Base-by-base conservation (phyloP, 2,113 vertebrate genomes). In the Galemys pyrenaicus region DNA sequence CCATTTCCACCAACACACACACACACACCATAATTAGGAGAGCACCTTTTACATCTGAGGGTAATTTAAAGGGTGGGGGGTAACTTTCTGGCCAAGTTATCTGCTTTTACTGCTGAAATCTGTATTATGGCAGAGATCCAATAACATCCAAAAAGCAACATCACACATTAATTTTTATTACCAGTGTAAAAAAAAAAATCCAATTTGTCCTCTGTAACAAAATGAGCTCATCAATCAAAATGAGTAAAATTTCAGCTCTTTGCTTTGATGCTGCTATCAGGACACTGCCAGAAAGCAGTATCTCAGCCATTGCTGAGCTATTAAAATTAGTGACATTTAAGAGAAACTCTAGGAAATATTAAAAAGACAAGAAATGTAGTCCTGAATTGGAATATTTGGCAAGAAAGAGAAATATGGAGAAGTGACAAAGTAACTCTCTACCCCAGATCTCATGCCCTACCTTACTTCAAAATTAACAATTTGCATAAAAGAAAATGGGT, bases 171-270 rank as follows among this genome's bases (percentile, higher is more conserved):
- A 80, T 97, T 97, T 98, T 98, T 98, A 98, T 96, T 92, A 97
- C 85, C 54, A 91, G 62, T 97, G 94, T 95, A 90, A 87, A 96
- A 96, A 94, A 46, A 95, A 97, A 98, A 98, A 96, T 94, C 91
- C 79, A 93, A 93, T 98, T 97, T 98, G 89, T 96, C 87, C 97
- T 97, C 88, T 91, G 70, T 92, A 96, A 65, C 89, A 96, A 97
- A 98, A 98, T 97, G 95, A 97, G 79, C 82, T 97, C 96, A 98
- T 97, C 94, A 97, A 97, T 97, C 97, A 98, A 82, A 94, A 96
- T 62, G 64, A 96, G 88, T 95, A 96, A 96, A 95, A 98, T 65
- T 88, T 96, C 71, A 74, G 95, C 91, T 96, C 84, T 84, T 89
- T 87, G 89, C 86, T 96, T 97, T 97, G 87, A 96, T 95, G 94